Base-by-base conservation (phyloP, 1,140 invertebrate genomes). In the Wasmannia auropunctata region DNA sequence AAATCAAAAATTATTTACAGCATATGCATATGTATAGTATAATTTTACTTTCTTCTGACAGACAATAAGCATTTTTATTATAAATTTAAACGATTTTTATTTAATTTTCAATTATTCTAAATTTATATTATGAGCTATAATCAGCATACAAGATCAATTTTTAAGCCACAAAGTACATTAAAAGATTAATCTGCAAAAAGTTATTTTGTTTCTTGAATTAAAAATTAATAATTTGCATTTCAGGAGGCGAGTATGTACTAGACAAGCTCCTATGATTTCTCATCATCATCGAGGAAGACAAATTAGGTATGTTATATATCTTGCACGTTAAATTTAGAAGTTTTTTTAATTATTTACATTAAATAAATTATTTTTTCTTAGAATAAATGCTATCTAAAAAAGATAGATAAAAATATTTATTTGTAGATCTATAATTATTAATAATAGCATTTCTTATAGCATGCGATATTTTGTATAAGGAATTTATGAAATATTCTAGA, bases 191-290 rank as follows among this genome's bases (percentile, higher is more conserved):
- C 5, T 51, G 3, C 31, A 74, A 58, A 22, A 60, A 11, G 2
- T 37, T 31, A 5, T 67, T 37, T 54, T n/a, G n/a, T n/a, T n/a
- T 51, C 2, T 25, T 67, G 7, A 14, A 81, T 70, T 69, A 34
- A 37, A 81, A 69, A n/a, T 58, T 60, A 31, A 63, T 16, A 37
- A 63, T 63, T 62, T 46, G 14, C 2, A 60, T 92, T 93, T 56
- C 74, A 95, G 94, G 54, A 91, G 94, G 58, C 92, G 93, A 85
- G 93, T 94, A 8, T 94, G 94, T 49, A 90, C 89, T 4, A 91
- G 89, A 14, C 89, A 87, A 62, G 72, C 86, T 25, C 86, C 93
- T 14, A 49, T 85, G 6, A 63, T 89, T 19, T 46, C 85, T 43
- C 91, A 93, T 86, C 91, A 94, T 79, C 92, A 91, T 60, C 85